Evolutionary conservation across 2,888 invertebrate species (phyloP), one percentile per base, ranked within the genome.

Genomic region (Cataglyphis cursor): DNA sequence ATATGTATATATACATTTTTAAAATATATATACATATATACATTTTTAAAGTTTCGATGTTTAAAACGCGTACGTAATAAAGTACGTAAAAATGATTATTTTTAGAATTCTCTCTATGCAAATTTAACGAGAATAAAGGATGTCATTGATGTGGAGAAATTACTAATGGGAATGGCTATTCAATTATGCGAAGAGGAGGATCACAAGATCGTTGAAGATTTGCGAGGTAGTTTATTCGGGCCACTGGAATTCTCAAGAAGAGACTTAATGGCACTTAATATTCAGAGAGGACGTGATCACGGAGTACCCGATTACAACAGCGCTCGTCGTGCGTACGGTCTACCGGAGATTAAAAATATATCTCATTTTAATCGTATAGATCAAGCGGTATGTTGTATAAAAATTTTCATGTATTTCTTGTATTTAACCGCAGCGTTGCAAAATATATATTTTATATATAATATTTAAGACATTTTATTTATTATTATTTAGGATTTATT

Each of bases 241-340:
- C 96, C 96, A 0, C 91, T 96, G 72, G 96, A 96, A 92, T 96
- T 96, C 91, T 96, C 96, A 2, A 92, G 96, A 75, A 93, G 96
- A 62, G 96, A 96, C 92, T 93, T 96, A 83, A 96, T 96, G 96
- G 96, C 96, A 4, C 86, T 96, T 18, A 96, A 96, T 91, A 96
- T 96, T 73, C 96, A 96, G 92, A 92, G 96, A 83, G 96, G 94
- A 0, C 93, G 96, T 74, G 96, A 96, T 90, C 96, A 96, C 90
- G 96, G 96, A 21, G 92, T 96, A 35, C 96, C 96, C 0, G 96
- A 96, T 93, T 97, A 96, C 92, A 96, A 96, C 92, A 95, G 96
- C 0, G 96, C 96, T 0, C 93, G 96, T 81, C 92, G 93, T 87
- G 95, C 95, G 9, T 96, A 95, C 89, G 95, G 95, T 28, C 93